Percentiles rank a stretch among this genome's conserved stretches.
These are phyloP conservation scores for Parotia lawesii DNA, from an alignment of 2,113 vertebrate species.

Conservation along the genomic window DNA sequence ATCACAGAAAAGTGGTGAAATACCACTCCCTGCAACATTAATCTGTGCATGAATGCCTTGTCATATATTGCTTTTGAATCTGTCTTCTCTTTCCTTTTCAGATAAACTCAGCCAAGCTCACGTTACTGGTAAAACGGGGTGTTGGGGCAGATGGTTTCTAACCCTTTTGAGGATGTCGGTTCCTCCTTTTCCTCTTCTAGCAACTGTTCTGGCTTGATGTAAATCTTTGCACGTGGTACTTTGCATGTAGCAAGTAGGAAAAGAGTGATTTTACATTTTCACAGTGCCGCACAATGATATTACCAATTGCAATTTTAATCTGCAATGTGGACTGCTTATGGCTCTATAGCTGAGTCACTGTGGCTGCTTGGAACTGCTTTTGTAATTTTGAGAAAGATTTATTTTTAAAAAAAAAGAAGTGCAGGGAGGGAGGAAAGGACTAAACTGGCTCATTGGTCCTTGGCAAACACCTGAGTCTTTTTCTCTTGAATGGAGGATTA, in stretches of 20 bases:
- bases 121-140: background rate
- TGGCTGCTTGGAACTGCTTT: background rate
- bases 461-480: background rate
- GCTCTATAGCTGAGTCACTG: slow-evolving; percentile 3
- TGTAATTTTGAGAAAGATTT: background rate
- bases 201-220: background rate
- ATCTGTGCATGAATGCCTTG: background rate
- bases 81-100: background rate
- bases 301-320: slow-evolving; percentile 19
- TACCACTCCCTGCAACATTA: background rate
- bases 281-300: background rate
- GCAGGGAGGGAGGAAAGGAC: background rate
- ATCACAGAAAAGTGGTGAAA: background rate
- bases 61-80: background rate
- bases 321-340: background rate
- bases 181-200: background rate
- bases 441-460: background rate
- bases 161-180: background rate
- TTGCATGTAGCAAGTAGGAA: background rate
- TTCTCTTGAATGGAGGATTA: background rate
- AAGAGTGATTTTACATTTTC: background rate
- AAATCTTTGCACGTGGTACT: background rate
- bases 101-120: background rate
- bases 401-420: background rate
- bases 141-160: background rate